phyloP scores from a whole-genome alignment of 2,888 invertebrate genomes.

The Dicyrtomina minuta region DNA sequence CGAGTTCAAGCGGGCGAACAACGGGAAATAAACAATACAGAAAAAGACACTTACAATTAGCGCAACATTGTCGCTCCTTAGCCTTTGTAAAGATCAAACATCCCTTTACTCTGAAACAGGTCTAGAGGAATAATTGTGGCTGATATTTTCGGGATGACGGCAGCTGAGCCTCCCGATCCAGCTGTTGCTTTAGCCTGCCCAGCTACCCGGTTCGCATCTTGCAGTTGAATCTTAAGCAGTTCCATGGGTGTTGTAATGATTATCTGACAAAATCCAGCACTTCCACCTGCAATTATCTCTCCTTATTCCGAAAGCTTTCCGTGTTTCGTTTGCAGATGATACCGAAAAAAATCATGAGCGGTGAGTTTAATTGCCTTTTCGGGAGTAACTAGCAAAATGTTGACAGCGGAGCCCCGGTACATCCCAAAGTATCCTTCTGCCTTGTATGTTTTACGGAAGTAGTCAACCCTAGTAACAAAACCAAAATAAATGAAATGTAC shows the following conservation, averaged over 20 bases:
- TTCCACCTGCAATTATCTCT: slow-evolving; percentile 91
- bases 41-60: slow-evolving; percentile 95
- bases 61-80: slow-evolving; percentile 87
- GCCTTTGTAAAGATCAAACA: slow-evolving; percentile 92
- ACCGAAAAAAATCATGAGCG: slow-evolving; percentile 94
- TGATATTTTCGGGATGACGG: slow-evolving; percentile 67
- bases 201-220: slow-evolving; percentile 89
- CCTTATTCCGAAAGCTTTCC: slow-evolving; percentile 74
- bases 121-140: slow-evolving; percentile 76
- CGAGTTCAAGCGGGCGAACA: slow-evolving; percentile 86
- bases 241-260: slow-evolving; percentile 99
- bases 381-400: slow-evolving; percentile 95
- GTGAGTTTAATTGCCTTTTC: slow-evolving; percentile 99
- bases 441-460: slow-evolving; percentile 87
- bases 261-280: slow-evolving; percentile 96
- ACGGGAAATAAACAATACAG: slow-evolving; percentile 94
- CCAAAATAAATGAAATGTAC: slow-evolving; percentile 8
- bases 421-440: slow-evolving; percentile 97
- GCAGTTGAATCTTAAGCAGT: slow-evolving; percentile 96
- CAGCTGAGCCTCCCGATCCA: slow-evolving; percentile 62
- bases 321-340: slow-evolving; percentile 73
- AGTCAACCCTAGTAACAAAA: slow-evolving; percentile 75
- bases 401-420: slow-evolving; percentile 98
- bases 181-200: slow-evolving; percentile 66
- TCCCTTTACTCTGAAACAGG: slow-evolving; percentile 79